Percentiles rank a stretch among this genome's conserved stretches.
Conservation (phyloP, 2,113 vertebrate species). For the Fregata magnificens region DNA sequence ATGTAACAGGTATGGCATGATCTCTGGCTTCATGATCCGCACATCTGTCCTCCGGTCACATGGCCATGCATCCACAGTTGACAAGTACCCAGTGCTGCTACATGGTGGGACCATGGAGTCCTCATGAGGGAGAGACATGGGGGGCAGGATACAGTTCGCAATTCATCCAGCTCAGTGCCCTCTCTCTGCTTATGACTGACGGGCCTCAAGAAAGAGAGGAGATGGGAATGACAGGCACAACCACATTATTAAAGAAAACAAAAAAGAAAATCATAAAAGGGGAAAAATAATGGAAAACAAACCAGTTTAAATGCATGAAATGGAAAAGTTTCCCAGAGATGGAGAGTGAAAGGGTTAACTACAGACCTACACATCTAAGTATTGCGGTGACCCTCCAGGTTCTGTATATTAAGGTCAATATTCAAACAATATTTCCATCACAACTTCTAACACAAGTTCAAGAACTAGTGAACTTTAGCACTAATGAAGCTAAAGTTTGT, state of each 20-base stretch:
- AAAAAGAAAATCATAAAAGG: background rate
- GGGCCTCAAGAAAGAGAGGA: background rate
- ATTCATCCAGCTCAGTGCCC: background rate
- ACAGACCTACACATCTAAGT: background rate
- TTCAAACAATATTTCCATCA: background rate
- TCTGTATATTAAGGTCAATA: background rate
- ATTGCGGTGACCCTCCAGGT: background rate
- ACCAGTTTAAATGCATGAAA: background rate
- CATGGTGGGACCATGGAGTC: background rate
- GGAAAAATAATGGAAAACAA: background rate
- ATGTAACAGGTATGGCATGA: rapidly evolving
- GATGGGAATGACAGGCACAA: background rate
- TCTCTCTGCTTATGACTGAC: background rate
- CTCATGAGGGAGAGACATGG: rapidly evolving
- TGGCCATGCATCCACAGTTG: rapidly evolving
- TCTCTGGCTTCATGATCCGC: background rate
- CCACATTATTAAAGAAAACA: background rate
- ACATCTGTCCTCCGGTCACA: rapidly evolving
- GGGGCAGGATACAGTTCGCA: background rate
- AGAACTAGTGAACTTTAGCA: background rate
- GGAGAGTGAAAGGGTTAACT: background rate
- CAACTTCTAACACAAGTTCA: background rate
- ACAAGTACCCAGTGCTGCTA: background rate
- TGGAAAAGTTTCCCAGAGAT: background rate
- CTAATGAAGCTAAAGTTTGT: background rate